Conservation (phyloP, 2,888 invertebrate species). For the Hedya salicella region DNA sequence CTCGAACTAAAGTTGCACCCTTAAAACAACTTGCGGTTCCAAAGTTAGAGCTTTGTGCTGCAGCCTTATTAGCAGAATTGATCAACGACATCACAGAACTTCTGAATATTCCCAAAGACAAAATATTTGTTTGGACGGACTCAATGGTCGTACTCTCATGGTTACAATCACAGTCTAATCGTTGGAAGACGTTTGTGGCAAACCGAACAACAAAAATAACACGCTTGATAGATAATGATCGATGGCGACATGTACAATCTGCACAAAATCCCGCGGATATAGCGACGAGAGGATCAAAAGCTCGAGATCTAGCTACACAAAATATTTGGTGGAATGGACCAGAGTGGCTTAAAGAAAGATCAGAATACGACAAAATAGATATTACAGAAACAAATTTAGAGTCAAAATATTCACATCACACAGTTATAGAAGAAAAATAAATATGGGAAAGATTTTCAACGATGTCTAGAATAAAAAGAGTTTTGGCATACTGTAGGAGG, state of each 20-base stretch:
- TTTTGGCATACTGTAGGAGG: too few relatives aligned
- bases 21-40: too few relatives aligned
- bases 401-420: slow-evolving; percentile 13
- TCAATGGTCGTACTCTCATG: too few relatives aligned
- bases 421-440: background rate
- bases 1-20: too few relatives aligned
- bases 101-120: too few relatives aligned
- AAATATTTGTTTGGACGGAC: too few relatives aligned
- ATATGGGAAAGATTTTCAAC: slow-evolving; percentile 7
- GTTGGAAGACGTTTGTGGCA: slow-evolving; percentile 23
- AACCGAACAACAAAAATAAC: slow-evolving; percentile 19
- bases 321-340: slow-evolving; percentile 43
- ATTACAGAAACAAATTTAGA: slow-evolving; percentile 34
- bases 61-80: too few relatives aligned
- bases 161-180: background rate
- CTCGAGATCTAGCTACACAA: too few relatives aligned
- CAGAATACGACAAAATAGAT: background rate
- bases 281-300: too few relatives aligned
- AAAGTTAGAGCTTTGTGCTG: too few relatives aligned
- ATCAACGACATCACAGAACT: too few relatives aligned
- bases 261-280: slow-evolving; percentile 11
- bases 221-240: slow-evolving; percentile 31
- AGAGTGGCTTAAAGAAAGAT: slow-evolving; percentile 22
- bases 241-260: slow-evolving; percentile 43
- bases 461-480: too few relatives aligned